Base-by-base conservation (phyloP, 2,888 invertebrate genomes). In the Neuroscelio doddi region DNA sequence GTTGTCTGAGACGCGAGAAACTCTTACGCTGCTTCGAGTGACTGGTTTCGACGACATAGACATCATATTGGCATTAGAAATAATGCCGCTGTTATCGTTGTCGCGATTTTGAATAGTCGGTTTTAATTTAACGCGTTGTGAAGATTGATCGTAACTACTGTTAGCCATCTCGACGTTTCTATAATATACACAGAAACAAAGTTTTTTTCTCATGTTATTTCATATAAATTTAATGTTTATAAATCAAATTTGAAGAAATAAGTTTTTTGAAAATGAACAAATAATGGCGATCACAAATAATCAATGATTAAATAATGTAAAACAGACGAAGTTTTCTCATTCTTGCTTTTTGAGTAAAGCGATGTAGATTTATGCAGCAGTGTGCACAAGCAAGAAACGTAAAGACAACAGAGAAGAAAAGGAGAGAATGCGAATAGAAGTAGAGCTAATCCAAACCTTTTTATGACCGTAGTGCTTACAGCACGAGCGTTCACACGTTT, bases 401-500 rank as follows among this genome's bases (percentile, higher is more conserved):
- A 47, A 46, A 41, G 24, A 59, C 45, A 64, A 57, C 9, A 56
- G 49, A n/a, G 56, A 50, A 66, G 39, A 47, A 46, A 21, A 39
- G 16, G 36, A 41, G 56, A 32, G 50, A 55, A 27, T 24, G 36
- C 10, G 16, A 39, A 34, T 3, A 38, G 36, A n/a, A 10, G 30
- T 21, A 21, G 5, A 3, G 21, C 5, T 21, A 21, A 34, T 15
- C 32, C 72, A 49, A 64, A 84, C 84, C 83, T 83, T 80, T 80
- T 82, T 52, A 80, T 73, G 42, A 81, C 74, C 46, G 78, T 74
- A 9, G 79, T 76, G 27, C 79, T 74, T n/a, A 79, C 72, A 10
- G 83, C 73, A 30, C 80, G 80, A 51, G 81, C 73, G 7, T 79
- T 68, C 17, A 83, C 72, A 21, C 80, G 78, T 65, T 83, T 84